Evolutionary conservation across 2,888 invertebrate species (phyloP).

Genomic region (Callyntrura guangdongensis): DNA sequence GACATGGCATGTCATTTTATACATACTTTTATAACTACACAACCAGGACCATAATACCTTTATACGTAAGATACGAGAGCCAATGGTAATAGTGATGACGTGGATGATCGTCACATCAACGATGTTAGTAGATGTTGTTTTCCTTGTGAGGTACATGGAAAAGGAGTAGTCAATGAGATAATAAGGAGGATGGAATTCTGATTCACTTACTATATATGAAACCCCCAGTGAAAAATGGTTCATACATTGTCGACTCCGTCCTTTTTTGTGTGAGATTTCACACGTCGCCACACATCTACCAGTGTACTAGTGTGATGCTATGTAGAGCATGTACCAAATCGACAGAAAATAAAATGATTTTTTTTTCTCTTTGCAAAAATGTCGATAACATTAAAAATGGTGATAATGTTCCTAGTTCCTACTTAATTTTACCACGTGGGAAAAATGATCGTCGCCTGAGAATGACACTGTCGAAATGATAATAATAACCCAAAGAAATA

Average conservation of each 20-base stretch:
- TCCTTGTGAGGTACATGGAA: conserved; percentile 52
- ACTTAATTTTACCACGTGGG: neutral
- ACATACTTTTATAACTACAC: neutral
- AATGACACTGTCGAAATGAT: conserved; percentile 4
- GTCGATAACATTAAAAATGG: neutral
- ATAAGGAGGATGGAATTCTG: conserved; percentile 53
- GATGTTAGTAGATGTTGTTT: neutral
- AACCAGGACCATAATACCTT: neutral
- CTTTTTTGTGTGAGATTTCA: neutral
- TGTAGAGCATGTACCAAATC: neutral
- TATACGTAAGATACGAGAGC: neutral
- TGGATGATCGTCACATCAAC: neutral
- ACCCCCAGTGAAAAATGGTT: conserved; percentile 22
- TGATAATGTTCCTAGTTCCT: neutral
- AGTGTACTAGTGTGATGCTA: too few species aligned
- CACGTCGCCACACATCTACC: neutral
- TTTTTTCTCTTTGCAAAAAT: neutral
- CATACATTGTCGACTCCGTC: conserved; percentile 28
- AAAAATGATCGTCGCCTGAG: conserved; percentile 23
- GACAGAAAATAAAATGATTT: neutral
- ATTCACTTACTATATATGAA: conserved; percentile 14
- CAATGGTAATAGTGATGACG: neutral
- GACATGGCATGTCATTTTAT: neutral
- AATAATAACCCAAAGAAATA: neutral
- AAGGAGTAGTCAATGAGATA: conserved; percentile 69